A percentile compares a stretch with the other conserved stretches of the same genome.
Evolutionary conservation across 1,140 invertebrate species (phyloP).

Genomic region (Colletes latitarsis): DNA sequence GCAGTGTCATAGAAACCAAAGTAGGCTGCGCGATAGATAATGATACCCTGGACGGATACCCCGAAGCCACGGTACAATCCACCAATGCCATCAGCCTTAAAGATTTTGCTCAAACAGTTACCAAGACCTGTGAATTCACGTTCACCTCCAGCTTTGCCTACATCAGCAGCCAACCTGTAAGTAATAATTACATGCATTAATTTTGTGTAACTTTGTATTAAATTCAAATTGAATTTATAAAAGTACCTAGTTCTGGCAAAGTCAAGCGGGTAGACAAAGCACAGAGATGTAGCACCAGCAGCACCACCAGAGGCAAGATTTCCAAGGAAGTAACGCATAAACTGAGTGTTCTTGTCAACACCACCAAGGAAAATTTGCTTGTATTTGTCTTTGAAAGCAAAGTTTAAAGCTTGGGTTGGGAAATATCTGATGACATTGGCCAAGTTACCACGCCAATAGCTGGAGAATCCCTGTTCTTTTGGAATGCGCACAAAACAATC

Average conservation of each 20-base stretch:
- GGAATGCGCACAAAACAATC: constrained; percentile 94
- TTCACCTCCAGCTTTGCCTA: constrained; percentile 87
- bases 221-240: background rate
- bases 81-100: constrained; percentile 90
- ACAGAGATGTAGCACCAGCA: constrained; percentile 96
- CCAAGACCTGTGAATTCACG: constrained; percentile 92
- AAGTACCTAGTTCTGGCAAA: constrained; percentile 94
- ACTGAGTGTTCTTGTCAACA: constrained; percentile 94
- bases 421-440: constrained; percentile 97
- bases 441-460: constrained; percentile 96
- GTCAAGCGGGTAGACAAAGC: constrained; percentile 97
- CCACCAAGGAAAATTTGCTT: constrained; percentile 92
- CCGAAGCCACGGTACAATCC: constrained; percentile 95
- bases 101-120: constrained; percentile 92
- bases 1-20: constrained; percentile 97
- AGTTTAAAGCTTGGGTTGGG: constrained; percentile 97
- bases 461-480: constrained; percentile 91
- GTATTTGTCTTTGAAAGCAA: constrained; percentile 96
- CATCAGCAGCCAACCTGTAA: constrained; percentile 89
- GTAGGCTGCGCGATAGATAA: constrained; percentile 94
- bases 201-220: background rate
- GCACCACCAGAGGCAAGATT: constrained; percentile 96
- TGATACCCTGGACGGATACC: constrained; percentile 94
- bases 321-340: constrained; percentile 91
- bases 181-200: background rate